Conservation (phyloP, 2,888 invertebrate genomes). For the Gibbula magus region DNA sequence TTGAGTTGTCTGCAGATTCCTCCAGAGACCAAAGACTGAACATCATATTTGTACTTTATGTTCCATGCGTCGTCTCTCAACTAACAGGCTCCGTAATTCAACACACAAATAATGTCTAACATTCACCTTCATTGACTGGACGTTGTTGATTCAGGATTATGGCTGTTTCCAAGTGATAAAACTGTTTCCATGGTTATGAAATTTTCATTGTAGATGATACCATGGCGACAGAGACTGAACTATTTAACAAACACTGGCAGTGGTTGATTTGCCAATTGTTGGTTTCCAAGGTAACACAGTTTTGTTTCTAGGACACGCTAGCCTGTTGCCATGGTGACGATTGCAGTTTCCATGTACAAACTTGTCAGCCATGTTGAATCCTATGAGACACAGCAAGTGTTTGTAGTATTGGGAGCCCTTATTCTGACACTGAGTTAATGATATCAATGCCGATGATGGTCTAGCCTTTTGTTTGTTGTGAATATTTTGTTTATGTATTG, state of each 20-base stretch:
- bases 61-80: constrained; percentile 13
- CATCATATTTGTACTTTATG: constrained; percentile 9
- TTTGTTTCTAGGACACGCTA: constrained; percentile 8
- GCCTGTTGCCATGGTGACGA: constrained; percentile 6
- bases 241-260: neutral
- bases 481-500: constrained; percentile 24
- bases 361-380: neutral
- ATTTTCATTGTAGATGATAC: neutral
- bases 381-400: neutral
- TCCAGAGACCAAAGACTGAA: constrained; percentile 15
- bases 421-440: neutral
- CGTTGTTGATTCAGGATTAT: neutral
- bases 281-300: constrained; percentile 5
- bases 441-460: constrained; percentile 13
- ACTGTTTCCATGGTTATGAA: constrained; percentile 12
- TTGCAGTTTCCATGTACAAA: constrained; percentile 8
- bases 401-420: constrained; percentile 9
- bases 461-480: constrained; percentile 24
- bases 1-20: constrained; percentile 12
- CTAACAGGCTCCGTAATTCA: neutral
- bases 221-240: neutral
- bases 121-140: constrained; percentile 10
- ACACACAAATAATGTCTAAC: constrained; percentile 2
- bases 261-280: neutral
- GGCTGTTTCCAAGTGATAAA: neutral